These are phyloP conservation scores for Heterochromis multidens DNA, from an alignment of 2,113 vertebrate genomes.

Conservation along the genomic window DNA sequence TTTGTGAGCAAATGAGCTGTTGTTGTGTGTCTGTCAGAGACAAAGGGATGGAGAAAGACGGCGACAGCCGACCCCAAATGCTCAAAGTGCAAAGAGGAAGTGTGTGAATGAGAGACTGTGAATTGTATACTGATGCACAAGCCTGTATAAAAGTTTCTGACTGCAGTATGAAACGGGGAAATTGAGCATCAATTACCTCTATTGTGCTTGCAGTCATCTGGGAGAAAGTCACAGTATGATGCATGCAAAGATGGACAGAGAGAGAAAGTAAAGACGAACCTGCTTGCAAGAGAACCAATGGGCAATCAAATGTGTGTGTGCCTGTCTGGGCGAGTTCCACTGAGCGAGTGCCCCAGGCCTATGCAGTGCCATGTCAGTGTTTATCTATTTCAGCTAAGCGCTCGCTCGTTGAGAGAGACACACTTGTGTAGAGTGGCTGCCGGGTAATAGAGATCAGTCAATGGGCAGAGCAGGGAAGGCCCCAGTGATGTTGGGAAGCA, in stretches of 20 bases:
- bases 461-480: constrained; percentile 50
- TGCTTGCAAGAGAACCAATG: neutral
- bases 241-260: neutral
- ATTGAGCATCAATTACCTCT: constrained; percentile 50
- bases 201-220: constrained; percentile 4
- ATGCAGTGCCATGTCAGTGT: constrained; percentile 49
- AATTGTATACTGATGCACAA: neutral
- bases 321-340: neutral
- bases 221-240: neutral
- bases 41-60: neutral
- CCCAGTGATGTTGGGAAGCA: constrained; percentile 62
- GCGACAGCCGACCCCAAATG: neutral
- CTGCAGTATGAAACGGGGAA: constrained; percentile 40
- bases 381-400: constrained; percentile 53
- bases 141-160: constrained; percentile 21
- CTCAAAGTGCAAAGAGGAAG: neutral
- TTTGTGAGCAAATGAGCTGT: neutral
- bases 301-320: neutral
- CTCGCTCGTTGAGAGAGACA: constrained; percentile 35
- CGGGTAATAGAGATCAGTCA: constrained; percentile 72
- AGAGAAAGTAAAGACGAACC: constrained; percentile 8
- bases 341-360: neutral
- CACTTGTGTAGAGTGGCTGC: constrained; percentile 58
- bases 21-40: neutral
- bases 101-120: neutral